Conservation (phyloP, 2,888 invertebrate genomes). For the Uropetala carovei region DNA sequence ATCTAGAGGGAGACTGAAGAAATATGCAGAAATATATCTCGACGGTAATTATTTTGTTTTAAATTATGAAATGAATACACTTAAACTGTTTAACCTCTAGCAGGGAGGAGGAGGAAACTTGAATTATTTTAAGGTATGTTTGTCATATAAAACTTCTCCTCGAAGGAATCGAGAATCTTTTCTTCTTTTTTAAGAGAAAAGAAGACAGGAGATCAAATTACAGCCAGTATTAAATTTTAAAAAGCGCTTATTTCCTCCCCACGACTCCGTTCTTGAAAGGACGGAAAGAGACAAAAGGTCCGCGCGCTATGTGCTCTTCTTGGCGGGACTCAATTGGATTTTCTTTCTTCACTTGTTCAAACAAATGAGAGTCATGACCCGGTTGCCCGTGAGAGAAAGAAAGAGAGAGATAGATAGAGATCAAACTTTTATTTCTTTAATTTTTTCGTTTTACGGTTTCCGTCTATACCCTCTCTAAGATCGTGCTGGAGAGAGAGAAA, state of each 20-base stretch:
- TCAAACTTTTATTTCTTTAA: neutral
- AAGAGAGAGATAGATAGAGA: neutral
- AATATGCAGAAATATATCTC: no score
- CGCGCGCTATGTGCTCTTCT: neutral
- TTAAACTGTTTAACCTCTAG: no score
- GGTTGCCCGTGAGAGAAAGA: neutral
- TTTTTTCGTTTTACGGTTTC: neutral
- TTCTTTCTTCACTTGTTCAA: conserved; percentile 15
- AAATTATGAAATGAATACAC: no score
- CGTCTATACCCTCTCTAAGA: neutral
- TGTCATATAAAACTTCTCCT: no score
- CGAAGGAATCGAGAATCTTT: no score
- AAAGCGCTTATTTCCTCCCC: neutral
- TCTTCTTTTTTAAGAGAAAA: no score
- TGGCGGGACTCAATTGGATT: neutral
- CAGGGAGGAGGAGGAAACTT: no score
- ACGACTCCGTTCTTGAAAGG: neutral
- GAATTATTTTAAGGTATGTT: no score
- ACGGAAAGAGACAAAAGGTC: neutral
- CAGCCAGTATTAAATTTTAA: neutral
- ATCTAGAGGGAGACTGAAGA: no score
- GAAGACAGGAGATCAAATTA: neutral
- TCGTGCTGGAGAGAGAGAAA: neutral
- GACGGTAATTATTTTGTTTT: no score
- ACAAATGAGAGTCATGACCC: conserved; percentile 10